phyloP scores from a whole-genome alignment of 2,888 invertebrate species.

The Cybosia mesomella region DNA sequence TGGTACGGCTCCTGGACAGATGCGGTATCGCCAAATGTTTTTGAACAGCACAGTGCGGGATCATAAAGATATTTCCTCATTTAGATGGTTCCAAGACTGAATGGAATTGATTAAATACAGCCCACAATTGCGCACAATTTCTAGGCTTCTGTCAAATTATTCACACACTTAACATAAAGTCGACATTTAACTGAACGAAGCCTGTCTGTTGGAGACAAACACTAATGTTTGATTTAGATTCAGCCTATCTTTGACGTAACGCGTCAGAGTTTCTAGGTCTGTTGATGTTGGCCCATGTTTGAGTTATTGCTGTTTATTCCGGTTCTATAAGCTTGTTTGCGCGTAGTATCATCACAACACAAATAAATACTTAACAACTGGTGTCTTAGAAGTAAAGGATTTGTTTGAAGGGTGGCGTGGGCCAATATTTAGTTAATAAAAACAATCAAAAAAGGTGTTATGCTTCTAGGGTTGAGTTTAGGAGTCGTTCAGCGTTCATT shows the following conservation, averaged over 20 bases:
- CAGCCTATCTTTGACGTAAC: slow-evolving; percentile 2
- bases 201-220: slow-evolving; percentile 8
- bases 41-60: not conserved
- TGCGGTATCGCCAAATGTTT: too few species aligned
- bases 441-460: not conserved
- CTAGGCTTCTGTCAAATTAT: slow-evolving; percentile 2
- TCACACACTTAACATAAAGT: slow-evolving; percentile 6
- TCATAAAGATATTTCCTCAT: not conserved
- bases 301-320: slow-evolving; percentile 1
- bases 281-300: not conserved
- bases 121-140: not conserved
- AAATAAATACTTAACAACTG: not conserved
- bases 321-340: not conserved
- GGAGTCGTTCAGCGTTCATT: too few species aligned
- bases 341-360: not conserved
- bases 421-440: not conserved
- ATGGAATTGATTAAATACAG: not conserved
- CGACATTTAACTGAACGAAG: not conserved
- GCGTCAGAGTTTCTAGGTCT: not conserved
- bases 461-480: too few species aligned
- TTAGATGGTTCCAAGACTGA: not conserved
- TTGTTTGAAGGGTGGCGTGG: not conserved
- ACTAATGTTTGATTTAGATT: not conserved
- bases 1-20: not conserved
- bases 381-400: not conserved